These are phyloP conservation scores for Entomobrya multifasciata DNA, from an alignment of 2,888 invertebrate species.

Conservation along the genomic window DNA sequence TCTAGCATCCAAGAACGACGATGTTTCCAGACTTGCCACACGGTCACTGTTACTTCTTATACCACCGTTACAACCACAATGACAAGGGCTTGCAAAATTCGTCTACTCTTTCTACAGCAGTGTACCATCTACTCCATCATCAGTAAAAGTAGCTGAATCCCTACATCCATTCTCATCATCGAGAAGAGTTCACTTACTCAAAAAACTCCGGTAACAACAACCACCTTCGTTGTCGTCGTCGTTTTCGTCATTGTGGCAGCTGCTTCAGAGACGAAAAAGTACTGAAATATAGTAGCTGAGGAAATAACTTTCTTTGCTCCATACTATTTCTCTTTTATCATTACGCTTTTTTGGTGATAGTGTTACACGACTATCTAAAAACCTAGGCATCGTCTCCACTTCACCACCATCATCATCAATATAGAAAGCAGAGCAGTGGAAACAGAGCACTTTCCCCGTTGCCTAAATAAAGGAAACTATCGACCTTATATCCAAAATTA, in stretches of 20 bases:
- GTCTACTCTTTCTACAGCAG: neutral
- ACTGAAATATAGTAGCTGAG: neutral
- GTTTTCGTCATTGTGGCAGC: conserved; percentile 51
- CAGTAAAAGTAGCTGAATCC: neutral
- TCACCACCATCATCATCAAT: conserved; percentile 1
- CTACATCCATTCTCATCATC: conserved; percentile 58
- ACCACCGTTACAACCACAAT: neutral
- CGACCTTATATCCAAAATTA: conserved; percentile 1
- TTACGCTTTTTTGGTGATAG: conserved; percentile 21
- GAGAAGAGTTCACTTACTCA: conserved; percentile 63
- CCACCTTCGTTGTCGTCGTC: neutral
- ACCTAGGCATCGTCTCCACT: neutral
- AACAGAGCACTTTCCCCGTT: neutral
- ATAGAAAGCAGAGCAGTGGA: neutral
- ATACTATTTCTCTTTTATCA: neutral
- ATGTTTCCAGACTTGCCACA: conserved; percentile 64
- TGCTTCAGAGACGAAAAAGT: conserved; percentile 30
- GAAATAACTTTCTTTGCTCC: conserved; percentile 4
- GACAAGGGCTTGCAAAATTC: conserved; percentile 32
- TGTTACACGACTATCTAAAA: too few relatives aligned
- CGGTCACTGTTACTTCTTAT: conserved; percentile 56
- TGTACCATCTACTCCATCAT: conserved; percentile 49
- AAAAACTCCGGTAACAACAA: conserved; percentile 13
- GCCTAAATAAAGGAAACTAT: neutral
- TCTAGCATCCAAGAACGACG: conserved; percentile 42